phyloP scores from a whole-genome alignment of 1,140 invertebrate genomes.

The Hypsibius dujardini region DNA sequence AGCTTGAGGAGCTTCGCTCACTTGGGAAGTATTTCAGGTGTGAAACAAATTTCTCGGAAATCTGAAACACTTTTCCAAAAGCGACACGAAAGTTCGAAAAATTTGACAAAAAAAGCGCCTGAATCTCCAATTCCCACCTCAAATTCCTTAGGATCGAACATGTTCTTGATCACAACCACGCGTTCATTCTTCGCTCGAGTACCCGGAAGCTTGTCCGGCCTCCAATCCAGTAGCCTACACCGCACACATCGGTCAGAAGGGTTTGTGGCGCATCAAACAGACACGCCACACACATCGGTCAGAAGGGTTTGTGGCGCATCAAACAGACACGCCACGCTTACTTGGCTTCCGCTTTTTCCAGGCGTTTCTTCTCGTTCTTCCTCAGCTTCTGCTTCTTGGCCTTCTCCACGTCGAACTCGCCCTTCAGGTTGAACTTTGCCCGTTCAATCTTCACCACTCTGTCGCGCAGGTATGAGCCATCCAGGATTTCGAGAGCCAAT shows the following conservation, averaged over 20 bases:
- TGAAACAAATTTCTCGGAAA: not conserved
- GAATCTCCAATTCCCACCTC: slow-evolving; percentile 38
- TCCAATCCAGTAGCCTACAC: slow-evolving; percentile 75
- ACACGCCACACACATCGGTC: not conserved
- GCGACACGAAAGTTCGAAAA: slow-evolving; percentile 10
- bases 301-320: too few relatives aligned
- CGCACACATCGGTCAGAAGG: slow-evolving; percentile 19
- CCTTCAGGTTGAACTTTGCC: slow-evolving; percentile 87
- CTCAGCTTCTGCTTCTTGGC: slow-evolving; percentile 68
- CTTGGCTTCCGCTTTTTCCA: slow-evolving; percentile 85
- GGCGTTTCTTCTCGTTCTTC: slow-evolving; percentile 72
- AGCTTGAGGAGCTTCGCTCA: too few relatives aligned
- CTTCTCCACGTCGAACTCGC: slow-evolving; percentile 68
- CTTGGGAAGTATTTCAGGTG: too few relatives aligned
- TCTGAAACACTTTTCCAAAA: slow-evolving; percentile 17
- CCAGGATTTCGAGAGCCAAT: slow-evolving; percentile 72
- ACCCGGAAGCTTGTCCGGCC: slow-evolving; percentile 68
- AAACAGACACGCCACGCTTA: slow-evolving; percentile 32
- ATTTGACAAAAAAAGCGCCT: slow-evolving; percentile 13
- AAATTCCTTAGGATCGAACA: slow-evolving; percentile 76
- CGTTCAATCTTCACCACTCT: slow-evolving; percentile 63
- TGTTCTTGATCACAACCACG: slow-evolving; percentile 79
- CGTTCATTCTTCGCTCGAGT: slow-evolving; percentile 68
- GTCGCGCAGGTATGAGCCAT: slow-evolving; percentile 51
- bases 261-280: slow-evolving; percentile 8